Conservation (phyloP, 2,113 vertebrate species). For the Geothlypis trichas region DNA sequence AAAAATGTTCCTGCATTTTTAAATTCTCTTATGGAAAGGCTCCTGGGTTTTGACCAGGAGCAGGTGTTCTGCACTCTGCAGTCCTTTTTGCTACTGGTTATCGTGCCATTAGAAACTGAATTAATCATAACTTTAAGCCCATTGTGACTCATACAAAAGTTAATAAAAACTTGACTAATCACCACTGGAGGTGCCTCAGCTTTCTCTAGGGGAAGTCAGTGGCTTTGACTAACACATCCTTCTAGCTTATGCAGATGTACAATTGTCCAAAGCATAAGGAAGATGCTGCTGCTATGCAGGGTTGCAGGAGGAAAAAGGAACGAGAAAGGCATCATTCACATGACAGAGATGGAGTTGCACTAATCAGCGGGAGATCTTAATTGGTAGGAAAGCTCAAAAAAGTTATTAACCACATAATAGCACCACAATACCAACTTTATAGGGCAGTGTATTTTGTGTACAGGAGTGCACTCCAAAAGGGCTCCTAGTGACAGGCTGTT, state of each 20-base stretch:
- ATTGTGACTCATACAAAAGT: neutral
- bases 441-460: neutral
- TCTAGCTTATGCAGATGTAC: neutral
- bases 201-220: neutral
- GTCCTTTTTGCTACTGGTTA: neutral
- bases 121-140: neutral
- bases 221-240: neutral
- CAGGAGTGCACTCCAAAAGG: neutral
- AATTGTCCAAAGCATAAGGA: neutral
- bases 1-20: neutral
- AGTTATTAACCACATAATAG: neutral
- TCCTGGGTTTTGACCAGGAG: neutral
- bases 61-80: neutral
- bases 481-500: neutral
- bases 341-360: neutral
- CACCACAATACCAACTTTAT: neutral
- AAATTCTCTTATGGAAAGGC: neutral
- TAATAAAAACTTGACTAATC: neutral
- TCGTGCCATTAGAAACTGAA: neutral
- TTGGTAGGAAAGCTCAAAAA: neutral
- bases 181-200: neutral
- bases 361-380: neutral
- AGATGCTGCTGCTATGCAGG: neutral
- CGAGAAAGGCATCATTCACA: rapidly evolving
- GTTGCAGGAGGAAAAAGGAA: neutral